Evolutionary conservation across 2,888 invertebrate genomes (phyloP), one percentile per base, ranked within the genome.

Genomic region (Chymomyza caudatula): DNA sequence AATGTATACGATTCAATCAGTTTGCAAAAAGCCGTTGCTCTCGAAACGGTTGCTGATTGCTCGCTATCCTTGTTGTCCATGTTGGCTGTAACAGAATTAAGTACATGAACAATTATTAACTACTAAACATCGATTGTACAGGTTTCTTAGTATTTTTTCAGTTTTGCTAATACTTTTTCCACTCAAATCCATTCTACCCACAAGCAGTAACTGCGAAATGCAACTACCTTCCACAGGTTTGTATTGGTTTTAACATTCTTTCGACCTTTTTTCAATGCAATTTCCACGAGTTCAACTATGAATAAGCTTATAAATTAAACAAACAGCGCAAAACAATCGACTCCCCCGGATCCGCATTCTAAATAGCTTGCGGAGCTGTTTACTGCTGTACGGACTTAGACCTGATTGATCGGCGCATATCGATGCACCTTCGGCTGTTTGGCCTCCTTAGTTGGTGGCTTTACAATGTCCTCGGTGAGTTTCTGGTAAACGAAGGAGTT

Each of bases 391-490:
- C 60, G 76, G 73, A 68, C 81, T 89, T 90, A 91, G 80, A 90
- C 90, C 87, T 90, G 89, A 82, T 92, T 92, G 69, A 93, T 91
- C 25, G 93, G 93, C 78, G 92, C 90, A 89, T 93, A 94, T 89
- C 93, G 93, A 90, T 92, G 93, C 69, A 93, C 91, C 88, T 93
- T 95, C 56, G 95, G 94, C 82, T 89, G 94, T 93, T 85, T 93
- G 91, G 79, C 71, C 60, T 88, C 85, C 83, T 88, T 88, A 68
- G 63, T 70, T 59, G 74, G 73, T 3, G 94, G 93, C 55, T 94
- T 93, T 11, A 92, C 92, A 74, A 95, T 92, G 77, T 96, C 95
- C 89, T 95, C 95, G 11, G 95, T 94, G 61, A 96, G 91, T 74
- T 95, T 95, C 86, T 94, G 94, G 90, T 95, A 96, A 19, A 96